Conservation (phyloP, 2,888 invertebrate species). For the Zygaena filipendulae region DNA sequence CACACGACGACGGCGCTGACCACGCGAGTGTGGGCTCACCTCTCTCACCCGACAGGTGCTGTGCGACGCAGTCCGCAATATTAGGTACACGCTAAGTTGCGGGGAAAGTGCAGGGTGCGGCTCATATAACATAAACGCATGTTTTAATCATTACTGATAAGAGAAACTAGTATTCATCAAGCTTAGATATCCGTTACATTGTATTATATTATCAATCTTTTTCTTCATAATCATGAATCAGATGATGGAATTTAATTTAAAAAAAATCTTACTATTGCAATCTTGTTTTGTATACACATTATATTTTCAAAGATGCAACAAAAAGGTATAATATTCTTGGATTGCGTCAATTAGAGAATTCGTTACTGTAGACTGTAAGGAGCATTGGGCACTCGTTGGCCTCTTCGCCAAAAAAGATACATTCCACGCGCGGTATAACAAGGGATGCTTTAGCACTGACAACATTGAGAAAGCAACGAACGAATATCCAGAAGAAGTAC, state of each 20-base stretch:
- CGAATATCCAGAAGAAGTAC: conserved; percentile 31
- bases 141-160: conserved; percentile 60
- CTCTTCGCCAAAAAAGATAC: conserved; percentile 44
- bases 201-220: no score
- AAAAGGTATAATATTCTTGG: no score
- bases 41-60: conserved; percentile 41
- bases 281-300: no score
- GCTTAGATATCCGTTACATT: no score
- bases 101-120: conserved; percentile 62
- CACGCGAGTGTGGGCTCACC: conserved; percentile 33
- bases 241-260: no score
- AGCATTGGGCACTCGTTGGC: conserved; percentile 43
- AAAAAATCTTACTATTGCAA: no score
- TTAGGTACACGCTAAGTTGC: conserved; percentile 16
- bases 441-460: conserved; percentile 59
- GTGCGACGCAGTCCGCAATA: conserved; percentile 17
- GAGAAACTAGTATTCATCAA: conserved; percentile 49
- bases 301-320: no score
- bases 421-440: conserved; percentile 65
- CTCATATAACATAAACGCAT: conserved; percentile 49
- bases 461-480: conserved; percentile 29
- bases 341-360: conserved; percentile 63
- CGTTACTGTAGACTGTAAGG: conserved; percentile 39
- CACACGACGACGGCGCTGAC: conserved; percentile 37
- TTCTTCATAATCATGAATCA: no score